Percentiles rank a stretch among this genome's conserved stretches.
These are phyloP conservation scores for Lindbergichthys nudifrons DNA, from an alignment of 2,797 vertebrate genomes.

Conservation along the genomic window DNA sequence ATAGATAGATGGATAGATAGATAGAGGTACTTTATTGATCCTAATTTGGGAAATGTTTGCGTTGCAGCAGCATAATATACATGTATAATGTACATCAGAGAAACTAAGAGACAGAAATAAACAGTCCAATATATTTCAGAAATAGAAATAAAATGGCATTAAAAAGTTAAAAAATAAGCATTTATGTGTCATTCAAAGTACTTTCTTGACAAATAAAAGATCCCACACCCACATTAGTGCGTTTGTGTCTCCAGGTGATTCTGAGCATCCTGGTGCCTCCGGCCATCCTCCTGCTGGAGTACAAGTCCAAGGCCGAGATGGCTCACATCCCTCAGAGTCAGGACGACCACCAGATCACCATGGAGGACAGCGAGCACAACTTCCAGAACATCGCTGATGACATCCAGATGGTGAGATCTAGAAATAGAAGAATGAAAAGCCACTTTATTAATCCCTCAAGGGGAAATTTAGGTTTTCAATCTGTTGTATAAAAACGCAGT, in stretches of 20 bases:
- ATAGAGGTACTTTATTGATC: too few species aligned
- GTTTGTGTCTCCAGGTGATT: conserved; percentile 89
- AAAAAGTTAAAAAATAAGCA: not conserved
- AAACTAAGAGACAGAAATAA: too few species aligned
- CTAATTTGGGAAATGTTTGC: too few species aligned
- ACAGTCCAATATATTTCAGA: too few species aligned
- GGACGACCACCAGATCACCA: conserved; percentile 97
- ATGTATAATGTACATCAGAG: too few species aligned
- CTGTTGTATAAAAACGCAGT: too few species aligned
- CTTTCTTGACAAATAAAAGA: conserved; percentile 9
- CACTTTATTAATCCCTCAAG: too few species aligned
- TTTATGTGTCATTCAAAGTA: conserved; percentile 2
- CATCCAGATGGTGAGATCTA: conserved; percentile 91
- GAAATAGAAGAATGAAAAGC: too few species aligned
- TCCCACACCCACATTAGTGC: conserved; percentile 57
- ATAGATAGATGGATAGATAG: too few species aligned
- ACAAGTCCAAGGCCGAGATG: conserved; percentile 99
- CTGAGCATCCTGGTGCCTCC: conserved; percentile 96
- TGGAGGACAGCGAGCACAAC: conserved; percentile 98
- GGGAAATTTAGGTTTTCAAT: too few species aligned
- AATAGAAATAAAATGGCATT: too few species aligned
- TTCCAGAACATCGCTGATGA: conserved; percentile 92
- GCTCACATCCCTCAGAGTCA: conserved; percentile 98
- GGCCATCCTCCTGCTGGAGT: conserved; percentile 96
- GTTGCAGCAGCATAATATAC: too few species aligned